These are phyloP conservation scores for Crocidura indochinensis DNA, from an alignment of 2,797 vertebrate genomes.

Conservation along the genomic window DNA sequence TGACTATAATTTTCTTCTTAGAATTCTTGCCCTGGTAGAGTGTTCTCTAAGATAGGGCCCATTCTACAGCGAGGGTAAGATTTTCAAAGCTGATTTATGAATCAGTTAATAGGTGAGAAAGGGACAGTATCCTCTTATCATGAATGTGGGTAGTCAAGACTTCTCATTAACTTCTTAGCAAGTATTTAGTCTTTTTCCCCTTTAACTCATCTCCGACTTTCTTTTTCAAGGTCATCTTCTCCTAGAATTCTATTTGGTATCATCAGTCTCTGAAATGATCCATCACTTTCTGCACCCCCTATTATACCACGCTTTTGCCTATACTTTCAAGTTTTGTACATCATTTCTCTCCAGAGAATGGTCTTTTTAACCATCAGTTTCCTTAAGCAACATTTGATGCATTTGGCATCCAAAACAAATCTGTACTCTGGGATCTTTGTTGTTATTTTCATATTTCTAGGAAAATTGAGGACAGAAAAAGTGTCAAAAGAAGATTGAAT, in stretches of 20 bases:
- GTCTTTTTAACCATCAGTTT: conserved; percentile 55
- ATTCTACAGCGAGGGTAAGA: fast-evolving
- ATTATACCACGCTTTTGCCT: conserved; percentile 52
- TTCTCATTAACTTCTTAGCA: not conserved
- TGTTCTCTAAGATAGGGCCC: not conserved
- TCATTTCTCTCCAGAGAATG: conserved; percentile 31
- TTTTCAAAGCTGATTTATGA: not conserved
- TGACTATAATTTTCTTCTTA: not conserved
- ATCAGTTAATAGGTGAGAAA: not conserved
- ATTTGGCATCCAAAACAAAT: not conserved
- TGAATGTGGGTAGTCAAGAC: not conserved
- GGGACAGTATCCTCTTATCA: not conserved
- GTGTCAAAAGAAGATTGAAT: conserved; percentile 23
- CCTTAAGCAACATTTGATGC: conserved; percentile 16
- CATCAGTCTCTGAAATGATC: conserved; percentile 35
- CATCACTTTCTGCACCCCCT: not conserved
- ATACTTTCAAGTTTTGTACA: conserved; percentile 50
- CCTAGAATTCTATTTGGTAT: conserved; percentile 9
- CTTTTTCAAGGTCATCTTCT: conserved; percentile 12
- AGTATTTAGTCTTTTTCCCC: not conserved
- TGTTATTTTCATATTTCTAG: conserved; percentile 72
- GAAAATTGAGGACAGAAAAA: conserved; percentile 53
- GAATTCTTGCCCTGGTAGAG: not conserved
- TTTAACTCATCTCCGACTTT: not conserved
- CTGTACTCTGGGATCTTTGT: conserved; percentile 37